Evolutionary conservation across 2,888 invertebrate genomes (phyloP), one percentile per base, ranked within the genome.

Genomic region (Halocaridina rubra): DNA sequence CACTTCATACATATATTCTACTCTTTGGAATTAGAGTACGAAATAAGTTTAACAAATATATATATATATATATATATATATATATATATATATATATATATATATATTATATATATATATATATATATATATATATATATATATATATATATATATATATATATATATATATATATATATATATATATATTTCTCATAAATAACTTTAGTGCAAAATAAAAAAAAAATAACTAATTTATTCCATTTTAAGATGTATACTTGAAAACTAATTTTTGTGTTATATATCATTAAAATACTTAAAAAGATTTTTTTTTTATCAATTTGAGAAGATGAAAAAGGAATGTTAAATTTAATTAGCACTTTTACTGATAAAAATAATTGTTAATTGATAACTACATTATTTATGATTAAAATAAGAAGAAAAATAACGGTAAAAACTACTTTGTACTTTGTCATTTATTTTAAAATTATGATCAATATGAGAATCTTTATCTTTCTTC

Each of bases 31-130:
- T 46, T 10, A 46, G 46, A 16, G 46, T n/a, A n/a, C n/a, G n/a
- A n/a, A n/a, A n/a, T n/a, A n/a, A n/a, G n/a, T n/a, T n/a, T n/a
- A n/a, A n/a, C n/a, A n/a, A n/a, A n/a, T n/a, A 71, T 71, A 71
- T 71, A 71, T 71, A 71, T 71, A 71, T 71, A 71, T 71, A 71
- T 72, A 72, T 72, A 72, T 72, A 72, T 72, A 72, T 72, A 72
- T 72, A 72, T 72, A 72, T 72, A 72, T 72, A 72, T 72, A 72
- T 72, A 72, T 72, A 72, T 72, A 72, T 33, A 72, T 72, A 1
- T 33, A n/a, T 72, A n/a, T 33, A 4, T 72, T 2, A 22, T 8
- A n/a, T 72, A 4, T 72, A 4, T 72, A 19, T 33, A 5, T 39
- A 39, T 19, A n/a, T 33, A 3, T 72, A 19, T 3, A 3, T n/a